Evolutionary conservation across 1,140 invertebrate species (phyloP), one percentile per base, ranked within the genome.

Genomic region (Drosophila fuyamai): DNA sequence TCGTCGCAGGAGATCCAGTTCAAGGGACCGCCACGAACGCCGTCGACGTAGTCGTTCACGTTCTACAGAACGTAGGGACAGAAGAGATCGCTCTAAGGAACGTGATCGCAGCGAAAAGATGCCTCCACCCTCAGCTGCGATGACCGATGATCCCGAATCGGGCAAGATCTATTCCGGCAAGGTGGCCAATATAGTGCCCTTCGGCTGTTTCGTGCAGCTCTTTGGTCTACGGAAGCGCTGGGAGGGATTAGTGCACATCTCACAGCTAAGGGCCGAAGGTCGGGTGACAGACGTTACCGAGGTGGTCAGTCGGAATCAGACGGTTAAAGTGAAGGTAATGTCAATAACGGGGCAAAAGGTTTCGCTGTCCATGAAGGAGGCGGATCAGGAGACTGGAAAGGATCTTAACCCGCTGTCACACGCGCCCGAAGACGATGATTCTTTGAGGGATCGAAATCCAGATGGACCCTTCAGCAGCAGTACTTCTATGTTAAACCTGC

Each of bases 241-340:
- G 95, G 99, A 99, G 93, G 99, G 99, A 2, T 93, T 99, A 0
- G 98, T 99, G 8, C 99, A 99, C 90, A 99, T 99, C 77, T 99
- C 98, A 10, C 98, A 99, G 93, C 93, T 99, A 23, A 92, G 98
- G 38, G 94, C 97, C 47, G 98, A 99, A 93, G 98, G 98, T 0
- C 94, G 98, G 79, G 98, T 99, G 8, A 97, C 97, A 1, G 97
- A 97, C 93, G 98, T 99, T 0, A 96, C 95, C 6, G 99, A 99
- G 93, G 98, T 99, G 23, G 97, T 99, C 0, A 94, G 94, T 10
- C 94, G 97, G 78, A 98, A 98, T 40, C 96, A 98, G 80, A 97
- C 95, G 93, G 98, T 99, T 0, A 98, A 97, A 93, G 94, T 97
- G 0, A 98, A 99, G 94, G 97, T 99, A 1, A 92, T 98, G 41